These are phyloP conservation scores for Drosophila cracens DNA, from an alignment of 2,888 invertebrate species.

Conservation along the genomic window DNA sequence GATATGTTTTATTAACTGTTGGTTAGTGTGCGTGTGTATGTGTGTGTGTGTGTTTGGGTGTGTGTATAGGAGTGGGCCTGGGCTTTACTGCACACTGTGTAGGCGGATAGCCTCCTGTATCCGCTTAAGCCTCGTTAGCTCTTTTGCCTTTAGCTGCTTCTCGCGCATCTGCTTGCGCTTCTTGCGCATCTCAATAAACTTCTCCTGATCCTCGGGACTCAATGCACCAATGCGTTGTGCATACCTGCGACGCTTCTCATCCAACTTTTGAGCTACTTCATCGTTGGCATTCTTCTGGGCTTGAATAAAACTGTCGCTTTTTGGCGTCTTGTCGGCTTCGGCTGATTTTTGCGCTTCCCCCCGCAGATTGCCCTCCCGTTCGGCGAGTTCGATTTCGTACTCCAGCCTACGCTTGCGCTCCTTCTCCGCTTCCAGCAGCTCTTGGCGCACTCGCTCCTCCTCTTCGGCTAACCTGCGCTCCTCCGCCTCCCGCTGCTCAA, in stretches of 20 bases:
- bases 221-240: slow-evolving; percentile 76
- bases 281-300: slow-evolving; percentile 69
- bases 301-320: slow-evolving; percentile 58
- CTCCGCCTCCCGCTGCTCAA: slow-evolving; percentile 71
- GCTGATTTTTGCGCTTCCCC: slow-evolving; percentile 68
- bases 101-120: slow-evolving; percentile 68
- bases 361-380: slow-evolving; percentile 68
- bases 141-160: slow-evolving; percentile 66
- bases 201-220: slow-evolving; percentile 79
- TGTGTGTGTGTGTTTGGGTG: slow-evolving; percentile 21
- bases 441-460: slow-evolving; percentile 77
- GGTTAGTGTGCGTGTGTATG: slow-evolving; percentile 31
- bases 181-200: slow-evolving; percentile 81
- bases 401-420: slow-evolving; percentile 66
- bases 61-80: slow-evolving; percentile 21
- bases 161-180: slow-evolving; percentile 75
- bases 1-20: slow-evolving; percentile 47
- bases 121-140: slow-evolving; percentile 68
- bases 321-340: slow-evolving; percentile 57
- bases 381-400: slow-evolving; percentile 67
- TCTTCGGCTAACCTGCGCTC: slow-evolving; percentile 74
- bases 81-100: slow-evolving; percentile 56
- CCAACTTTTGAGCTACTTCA: slow-evolving; percentile 52
- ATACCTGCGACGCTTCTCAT: slow-evolving; percentile 71
- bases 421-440: slow-evolving; percentile 71